These are phyloP conservation scores for Euclidia mi DNA, from an alignment of 2,888 invertebrate genomes.

Conservation along the genomic window DNA sequence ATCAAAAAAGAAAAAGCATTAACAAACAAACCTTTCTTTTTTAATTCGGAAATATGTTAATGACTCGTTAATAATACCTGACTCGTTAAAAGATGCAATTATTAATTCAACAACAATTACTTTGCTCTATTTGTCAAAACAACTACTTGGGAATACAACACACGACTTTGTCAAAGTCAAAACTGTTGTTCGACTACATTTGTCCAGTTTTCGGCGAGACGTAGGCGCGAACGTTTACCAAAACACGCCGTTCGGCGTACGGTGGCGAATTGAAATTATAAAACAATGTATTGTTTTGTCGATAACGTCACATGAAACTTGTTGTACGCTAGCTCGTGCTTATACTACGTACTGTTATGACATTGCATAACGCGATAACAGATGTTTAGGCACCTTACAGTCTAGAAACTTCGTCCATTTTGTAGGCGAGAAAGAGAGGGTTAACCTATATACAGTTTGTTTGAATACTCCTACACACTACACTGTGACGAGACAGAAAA, in stretches of 20 bases:
- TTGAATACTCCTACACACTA: too few relatives aligned
- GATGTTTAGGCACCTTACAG: constrained; percentile 31
- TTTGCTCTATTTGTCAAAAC: neutral
- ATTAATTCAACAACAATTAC: constrained; percentile 10
- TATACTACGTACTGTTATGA: constrained; percentile 38
- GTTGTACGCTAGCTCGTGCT: constrained; percentile 32
- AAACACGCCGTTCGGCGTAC: constrained; percentile 51
- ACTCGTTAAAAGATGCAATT: too few relatives aligned
- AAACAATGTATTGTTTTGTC: constrained; percentile 66
- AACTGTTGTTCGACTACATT: constrained; percentile 33
- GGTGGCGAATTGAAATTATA: constrained; percentile 7
- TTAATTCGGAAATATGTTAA: too few relatives aligned
- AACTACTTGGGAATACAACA: neutral
- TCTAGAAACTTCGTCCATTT: constrained; percentile 21
- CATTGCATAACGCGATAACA: constrained; percentile 48
- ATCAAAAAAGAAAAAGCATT: too few relatives aligned
- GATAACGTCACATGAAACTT: constrained; percentile 63
- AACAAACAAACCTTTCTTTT: too few relatives aligned
- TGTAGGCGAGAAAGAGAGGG: too few relatives aligned
- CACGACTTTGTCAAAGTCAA: constrained; percentile 9
- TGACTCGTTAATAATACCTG: too few relatives aligned
- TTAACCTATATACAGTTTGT: too few relatives aligned
- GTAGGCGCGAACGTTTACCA: constrained; percentile 49
- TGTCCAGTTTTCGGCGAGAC: constrained; percentile 57
- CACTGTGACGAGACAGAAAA: too few relatives aligned